These are phyloP conservation scores for Dryococelus australis DNA, from an alignment of 2,888 invertebrate genomes.

Conservation along the genomic window DNA sequence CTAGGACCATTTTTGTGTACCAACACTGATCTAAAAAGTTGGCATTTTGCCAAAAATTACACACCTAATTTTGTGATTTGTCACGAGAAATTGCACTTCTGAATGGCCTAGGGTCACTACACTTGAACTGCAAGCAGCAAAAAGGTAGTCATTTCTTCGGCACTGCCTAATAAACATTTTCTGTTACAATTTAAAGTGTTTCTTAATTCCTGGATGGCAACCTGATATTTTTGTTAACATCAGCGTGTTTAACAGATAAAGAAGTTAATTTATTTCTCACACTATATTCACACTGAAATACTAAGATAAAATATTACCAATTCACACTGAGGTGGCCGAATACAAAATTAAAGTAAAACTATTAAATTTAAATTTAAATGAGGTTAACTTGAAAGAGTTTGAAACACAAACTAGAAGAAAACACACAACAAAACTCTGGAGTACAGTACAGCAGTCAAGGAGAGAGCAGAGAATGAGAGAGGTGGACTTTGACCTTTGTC, in stretches of 20 bases:
- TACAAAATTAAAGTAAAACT: too few relatives aligned
- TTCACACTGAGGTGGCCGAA: neutral
- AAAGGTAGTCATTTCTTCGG: neutral
- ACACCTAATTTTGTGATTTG: too few relatives aligned
- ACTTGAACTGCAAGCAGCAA: too few relatives aligned
- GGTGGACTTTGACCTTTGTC: conserved; percentile 40
- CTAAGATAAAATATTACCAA: neutral
- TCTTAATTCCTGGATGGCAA: neutral
- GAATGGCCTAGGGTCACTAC: too few relatives aligned
- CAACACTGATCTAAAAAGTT: too few relatives aligned
- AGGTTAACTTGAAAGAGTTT: conserved; percentile 36
- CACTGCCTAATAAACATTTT: neutral
- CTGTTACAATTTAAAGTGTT: neutral
- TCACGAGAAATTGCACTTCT: too few relatives aligned
- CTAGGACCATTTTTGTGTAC: too few relatives aligned
- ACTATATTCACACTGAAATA: neutral
- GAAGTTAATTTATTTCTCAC: too few relatives aligned
- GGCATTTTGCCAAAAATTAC: too few relatives aligned
- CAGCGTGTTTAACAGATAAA: neutral
- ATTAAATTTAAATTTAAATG: neutral
- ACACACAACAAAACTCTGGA: conserved; percentile 33
- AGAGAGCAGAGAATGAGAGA: conserved; percentile 34
- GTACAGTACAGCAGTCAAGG: neutral
- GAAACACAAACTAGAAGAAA: conserved; percentile 38
- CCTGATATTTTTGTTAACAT: neutral